Evolutionary conservation across 2,888 invertebrate genomes (phyloP), one percentile per base, ranked within the genome.

Genomic region (Limenitis camilla): DNA sequence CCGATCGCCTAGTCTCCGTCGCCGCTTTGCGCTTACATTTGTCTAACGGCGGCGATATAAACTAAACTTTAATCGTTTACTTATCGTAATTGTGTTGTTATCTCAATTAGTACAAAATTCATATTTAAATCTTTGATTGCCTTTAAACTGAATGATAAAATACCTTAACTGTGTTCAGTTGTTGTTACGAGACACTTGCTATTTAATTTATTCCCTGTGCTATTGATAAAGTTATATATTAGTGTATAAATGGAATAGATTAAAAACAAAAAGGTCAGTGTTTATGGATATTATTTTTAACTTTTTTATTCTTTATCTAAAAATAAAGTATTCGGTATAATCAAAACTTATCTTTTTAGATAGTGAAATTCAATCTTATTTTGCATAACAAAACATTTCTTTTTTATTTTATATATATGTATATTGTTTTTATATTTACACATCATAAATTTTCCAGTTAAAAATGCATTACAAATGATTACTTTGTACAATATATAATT

Each of bases 61-160:
- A 61, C 57, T 55, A 56, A 60, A 71, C 66, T 62, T 62, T 70
- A 76, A 78, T 81, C 81, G 67, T 71, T 53, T 68, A 74, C 72
- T 80, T 84, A 84, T 84, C 83, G 62, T 78, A 79, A 82, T 81
- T 81, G 75, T 81, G 72, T 76, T 71, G 76, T 84, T 85, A 86
- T 85, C 86, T 78, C 69, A 69, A 71, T 73, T 77, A 76, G 68
- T 78, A 76, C 77, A 72, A 74, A 77, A 74, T 73, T 74, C 65
- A 71, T 68, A 73, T 79, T 85, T 84, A 78, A 86, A 86, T 84
- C 77, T 68, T 76, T 79, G 82, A 86, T 85, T 85, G 76, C 74
- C 69, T 71, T 64, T 77, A 81, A 83, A 85, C 83, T 74, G 67
- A 68, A 65, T 66, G 81, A 83, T 84, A 80, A 78, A 65, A 65